Evolutionary conservation across 2,888 invertebrate genomes (phyloP).

Genomic region (Drosophila pseudotalamancana): DNA sequence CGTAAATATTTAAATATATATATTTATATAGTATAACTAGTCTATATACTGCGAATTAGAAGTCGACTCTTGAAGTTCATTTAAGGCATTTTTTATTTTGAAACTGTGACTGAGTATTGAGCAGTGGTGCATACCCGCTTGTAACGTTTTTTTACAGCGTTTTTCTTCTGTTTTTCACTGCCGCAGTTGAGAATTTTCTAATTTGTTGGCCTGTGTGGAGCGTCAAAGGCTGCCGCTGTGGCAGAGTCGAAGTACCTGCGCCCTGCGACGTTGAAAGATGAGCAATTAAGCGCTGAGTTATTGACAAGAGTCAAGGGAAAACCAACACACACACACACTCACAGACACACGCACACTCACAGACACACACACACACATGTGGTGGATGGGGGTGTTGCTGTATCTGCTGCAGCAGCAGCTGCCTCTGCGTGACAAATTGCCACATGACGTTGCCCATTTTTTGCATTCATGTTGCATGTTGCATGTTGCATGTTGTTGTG

Average conservation of each 20-base stretch:
- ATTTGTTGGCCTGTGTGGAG: slow-evolving; percentile 45
- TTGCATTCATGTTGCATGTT: slow-evolving; percentile 28
- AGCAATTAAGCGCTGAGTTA: slow-evolving; percentile 80
- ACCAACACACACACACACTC: too few relatives aligned
- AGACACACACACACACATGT: neutral
- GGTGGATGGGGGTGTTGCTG: slow-evolving; percentile 12
- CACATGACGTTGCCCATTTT: slow-evolving; percentile 61
- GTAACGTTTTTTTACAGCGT: too few relatives aligned
- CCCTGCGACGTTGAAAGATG: slow-evolving; percentile 70
- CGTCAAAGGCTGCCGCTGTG: slow-evolving; percentile 49
- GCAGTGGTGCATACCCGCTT: too few relatives aligned
- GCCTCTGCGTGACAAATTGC: slow-evolving; percentile 71
- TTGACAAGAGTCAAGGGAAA: slow-evolving; percentile 65
- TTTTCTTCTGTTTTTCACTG: neutral
- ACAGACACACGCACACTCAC: slow-evolving; percentile 4
- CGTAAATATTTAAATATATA: too few relatives aligned
- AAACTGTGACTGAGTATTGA: too few relatives aligned
- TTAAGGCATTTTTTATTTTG: too few relatives aligned
- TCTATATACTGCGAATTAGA: too few relatives aligned
- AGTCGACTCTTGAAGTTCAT: too few relatives aligned
- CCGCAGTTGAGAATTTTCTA: slow-evolving; percentile 50
- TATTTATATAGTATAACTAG: too few relatives aligned
- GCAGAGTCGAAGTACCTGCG: slow-evolving; percentile 16
- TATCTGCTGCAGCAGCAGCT: slow-evolving; percentile 12
- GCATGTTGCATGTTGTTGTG: slow-evolving; percentile 10